Base-by-base conservation (phyloP, 37 sponge, comb jelly and placozoan genomes). In the Petrosia ficiformis region DNA sequence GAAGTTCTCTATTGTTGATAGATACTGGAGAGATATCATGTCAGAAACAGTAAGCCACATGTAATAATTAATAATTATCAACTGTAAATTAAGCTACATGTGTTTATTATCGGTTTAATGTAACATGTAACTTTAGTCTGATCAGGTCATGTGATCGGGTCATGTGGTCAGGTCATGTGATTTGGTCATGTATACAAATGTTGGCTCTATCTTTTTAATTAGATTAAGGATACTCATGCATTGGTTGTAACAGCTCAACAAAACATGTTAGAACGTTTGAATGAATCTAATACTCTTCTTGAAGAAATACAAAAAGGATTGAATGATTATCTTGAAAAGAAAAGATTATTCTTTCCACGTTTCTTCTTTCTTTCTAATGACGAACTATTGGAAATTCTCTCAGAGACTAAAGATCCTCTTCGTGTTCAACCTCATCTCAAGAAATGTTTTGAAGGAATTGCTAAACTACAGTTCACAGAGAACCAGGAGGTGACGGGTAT, bases 241-340 rank as follows among this genome's bases (percentile, higher is more conserved):
- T 80, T 97, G 39, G 86, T 89, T 52, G 92, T 89, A 24, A 90
- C 93, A 22, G 67, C 70, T 33, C 86, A 89, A 39, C 73, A 74
- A 8, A 89, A 94, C 75, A 94, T 94, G 98, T 77, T 94, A 39
- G 68, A 82, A 1, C 66, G 70, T 63, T 77, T 97, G 33, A 58
- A 86, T 30, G 92, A 97, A 33, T 89, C 93, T 44, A 97, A 97
- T 67, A 35, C 41, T 29, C 86, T 94, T 0, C 86, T 97, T 72
- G 98, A 97, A 42, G 95, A 94, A 65, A 97, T 97, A 65, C 95
- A 94, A 84, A 97, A 97, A 72, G 98, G 98, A 0, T 80, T 97
- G 32, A 97, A 97, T 72, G 88, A 89, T 64, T 97, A 97, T 73
- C 79, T 97, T 75, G 98, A 97, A 78, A 97, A 97, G 88, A 97